A percentile compares a stretch with the other conserved stretches of the same genome.
These are phyloP conservation scores for Temnothorax longispinosus DNA, from an alignment of 1,140 invertebrate species.

Conservation along the genomic window DNA sequence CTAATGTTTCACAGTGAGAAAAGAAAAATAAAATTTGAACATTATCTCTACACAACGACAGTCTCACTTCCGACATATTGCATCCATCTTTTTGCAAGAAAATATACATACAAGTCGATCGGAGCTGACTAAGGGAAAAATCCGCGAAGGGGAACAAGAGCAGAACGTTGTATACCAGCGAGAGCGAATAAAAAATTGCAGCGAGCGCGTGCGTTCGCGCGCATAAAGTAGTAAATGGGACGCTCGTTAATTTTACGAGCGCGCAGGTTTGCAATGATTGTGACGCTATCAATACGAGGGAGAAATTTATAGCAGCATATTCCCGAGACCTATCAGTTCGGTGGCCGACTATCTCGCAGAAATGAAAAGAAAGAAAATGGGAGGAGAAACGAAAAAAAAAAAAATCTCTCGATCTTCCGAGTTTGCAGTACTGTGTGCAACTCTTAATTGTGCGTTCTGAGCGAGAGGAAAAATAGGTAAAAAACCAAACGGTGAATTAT, in stretches of 20 bases:
- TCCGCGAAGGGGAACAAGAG: background rate
- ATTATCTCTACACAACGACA: background rate
- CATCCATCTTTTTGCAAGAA: conserved; percentile 5
- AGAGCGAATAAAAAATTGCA: background rate
- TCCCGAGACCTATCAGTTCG: background rate
- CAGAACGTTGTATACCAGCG: background rate
- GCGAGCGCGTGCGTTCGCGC: background rate
- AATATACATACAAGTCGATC: background rate
- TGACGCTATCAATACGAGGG: conserved; percentile 33
- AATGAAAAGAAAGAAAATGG: background rate
- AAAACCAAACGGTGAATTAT: background rate
- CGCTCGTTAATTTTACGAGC: conserved; percentile 53
- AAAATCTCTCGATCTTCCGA: background rate
- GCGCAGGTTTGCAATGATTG: conserved; percentile 2
- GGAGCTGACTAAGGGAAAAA: background rate
- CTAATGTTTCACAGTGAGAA: background rate
- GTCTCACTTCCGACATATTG: background rate
- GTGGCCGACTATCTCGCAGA: background rate
- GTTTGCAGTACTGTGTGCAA: background rate
- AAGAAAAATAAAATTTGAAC: background rate
- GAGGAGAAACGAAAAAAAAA: background rate
- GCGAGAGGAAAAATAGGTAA: background rate
- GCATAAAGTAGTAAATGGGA: conserved; percentile 7
- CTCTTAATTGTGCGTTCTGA: background rate
- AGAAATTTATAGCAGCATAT: conserved; percentile 33